These are phyloP conservation scores for Heliconius eleuchia DNA, from an alignment of 1,140 invertebrate genomes.

Conservation along the genomic window DNA sequence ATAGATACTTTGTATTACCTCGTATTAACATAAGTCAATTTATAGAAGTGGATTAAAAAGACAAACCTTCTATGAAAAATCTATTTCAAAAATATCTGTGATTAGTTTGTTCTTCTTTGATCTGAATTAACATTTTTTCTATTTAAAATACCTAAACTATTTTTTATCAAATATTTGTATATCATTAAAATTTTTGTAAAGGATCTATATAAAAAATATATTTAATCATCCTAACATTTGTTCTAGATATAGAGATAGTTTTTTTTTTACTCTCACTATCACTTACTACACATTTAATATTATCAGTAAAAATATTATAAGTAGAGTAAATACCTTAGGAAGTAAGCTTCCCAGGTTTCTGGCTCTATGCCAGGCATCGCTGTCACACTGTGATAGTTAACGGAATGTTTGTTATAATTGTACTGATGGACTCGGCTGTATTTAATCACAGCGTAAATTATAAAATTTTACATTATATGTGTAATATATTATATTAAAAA, in stretches of 20 bases:
- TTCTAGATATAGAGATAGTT: no score
- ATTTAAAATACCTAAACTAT: neutral
- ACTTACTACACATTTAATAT: neutral
- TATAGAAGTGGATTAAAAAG: constrained; percentile 12
- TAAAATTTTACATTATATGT: no score
- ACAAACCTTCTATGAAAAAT: neutral
- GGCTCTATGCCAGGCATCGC: constrained; percentile 4
- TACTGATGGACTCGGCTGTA: neutral
- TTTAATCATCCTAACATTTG: no score
- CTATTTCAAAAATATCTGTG: neutral
- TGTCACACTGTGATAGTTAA: neutral
- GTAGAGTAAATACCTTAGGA: neutral
- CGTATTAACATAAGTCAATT: constrained; percentile 15
- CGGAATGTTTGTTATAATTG: constrained; percentile 1
- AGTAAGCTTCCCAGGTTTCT: constrained; percentile 9
- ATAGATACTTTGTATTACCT: neutral
- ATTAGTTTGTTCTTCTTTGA: neutral
- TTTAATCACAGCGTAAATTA: no score
- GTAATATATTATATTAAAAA: no score
- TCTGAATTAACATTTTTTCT: neutral
- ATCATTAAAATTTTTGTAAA: no score
- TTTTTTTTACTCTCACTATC: no score
- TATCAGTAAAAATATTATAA: neutral
- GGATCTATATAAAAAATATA: no score
- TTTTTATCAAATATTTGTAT: no score